These are phyloP conservation scores for Drosophila melanogaster DNA, from an alignment of 1,140 invertebrate species.

Conservation along the genomic window DNA sequence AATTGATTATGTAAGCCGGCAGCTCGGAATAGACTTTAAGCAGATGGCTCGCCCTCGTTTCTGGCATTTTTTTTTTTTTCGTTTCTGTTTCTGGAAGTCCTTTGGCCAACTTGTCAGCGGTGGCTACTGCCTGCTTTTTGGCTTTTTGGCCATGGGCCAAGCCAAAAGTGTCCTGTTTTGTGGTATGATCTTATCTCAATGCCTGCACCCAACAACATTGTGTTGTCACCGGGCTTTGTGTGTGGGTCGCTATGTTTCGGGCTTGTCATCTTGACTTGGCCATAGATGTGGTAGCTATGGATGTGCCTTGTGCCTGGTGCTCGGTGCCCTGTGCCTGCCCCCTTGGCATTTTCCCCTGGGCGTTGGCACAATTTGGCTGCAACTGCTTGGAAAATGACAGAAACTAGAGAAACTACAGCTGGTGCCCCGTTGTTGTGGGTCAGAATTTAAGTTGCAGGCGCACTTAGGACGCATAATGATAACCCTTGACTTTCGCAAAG, in stretches of 20 bases:
- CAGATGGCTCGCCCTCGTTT: conserved; percentile 34
- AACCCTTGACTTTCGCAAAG: conserved; percentile 75
- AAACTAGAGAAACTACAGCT: conserved; percentile 53
- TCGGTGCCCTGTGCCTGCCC: conserved; percentile 2
- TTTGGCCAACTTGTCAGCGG: conserved; percentile 48
- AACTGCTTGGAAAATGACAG: conserved; percentile 70
- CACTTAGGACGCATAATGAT: conserved; percentile 69
- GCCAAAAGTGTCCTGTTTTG: conserved; percentile 71
- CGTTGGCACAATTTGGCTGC: conserved; percentile 67
- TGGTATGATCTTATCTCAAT: conserved; percentile 69
- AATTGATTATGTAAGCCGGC: conserved; percentile 64
- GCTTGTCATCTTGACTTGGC: conserved; percentile 64
- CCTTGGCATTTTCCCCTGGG: conserved; percentile 40
- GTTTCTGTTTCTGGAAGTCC: conserved; percentile 14
- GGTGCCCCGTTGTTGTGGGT: conserved; percentile 52
- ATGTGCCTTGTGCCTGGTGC: conserved; percentile 1
- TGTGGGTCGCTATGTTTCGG: conserved; percentile 27
- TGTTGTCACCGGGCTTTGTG: conserved; percentile 59
- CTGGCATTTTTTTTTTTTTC: not conserved
- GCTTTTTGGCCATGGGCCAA: conserved; percentile 56
- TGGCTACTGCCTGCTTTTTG: conserved; percentile 16
- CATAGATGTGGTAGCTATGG: conserved; percentile 17
- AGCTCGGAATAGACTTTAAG: conserved; percentile 58
- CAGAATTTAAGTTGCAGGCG: conserved; percentile 53
- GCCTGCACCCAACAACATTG: conserved; percentile 69